These are phyloP conservation scores for Ranitomeya imitator DNA, from an alignment of 2,113 vertebrate species.

Conservation along the genomic window DNA sequence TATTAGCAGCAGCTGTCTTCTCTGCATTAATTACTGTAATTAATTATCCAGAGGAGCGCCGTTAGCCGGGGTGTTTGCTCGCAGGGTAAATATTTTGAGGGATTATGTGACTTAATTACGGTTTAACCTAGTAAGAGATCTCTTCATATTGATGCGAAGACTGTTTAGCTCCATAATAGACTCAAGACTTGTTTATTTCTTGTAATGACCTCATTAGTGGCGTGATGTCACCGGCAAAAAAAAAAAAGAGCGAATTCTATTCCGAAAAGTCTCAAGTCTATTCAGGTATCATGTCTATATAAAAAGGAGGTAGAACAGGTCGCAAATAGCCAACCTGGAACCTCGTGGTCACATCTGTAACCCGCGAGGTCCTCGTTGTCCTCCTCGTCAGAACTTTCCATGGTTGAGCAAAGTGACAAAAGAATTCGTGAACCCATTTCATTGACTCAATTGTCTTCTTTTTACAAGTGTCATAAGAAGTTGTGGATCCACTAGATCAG, in stretches of 20 bases:
- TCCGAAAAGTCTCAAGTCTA: not conserved
- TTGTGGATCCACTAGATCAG: too few relatives aligned
- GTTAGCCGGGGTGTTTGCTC: conserved; percentile 37
- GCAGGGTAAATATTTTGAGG: conserved; percentile 56
- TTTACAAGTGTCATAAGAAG: too few relatives aligned
- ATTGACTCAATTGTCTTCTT: not conserved
- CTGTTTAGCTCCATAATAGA: conserved; percentile 3
- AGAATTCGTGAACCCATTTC: not conserved
- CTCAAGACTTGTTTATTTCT: conserved; percentile 12
- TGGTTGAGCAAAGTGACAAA: not conserved
- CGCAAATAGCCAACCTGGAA: not conserved
- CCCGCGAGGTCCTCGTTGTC: too few relatives aligned
- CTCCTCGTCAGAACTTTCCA: not conserved
- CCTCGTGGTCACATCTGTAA: not conserved
- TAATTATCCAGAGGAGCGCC: conserved; percentile 51
- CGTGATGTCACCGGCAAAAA: not conserved
- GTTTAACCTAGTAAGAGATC: conserved; percentile 46
- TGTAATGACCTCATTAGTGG: conserved; percentile 35
- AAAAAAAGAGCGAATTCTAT: not conserved
- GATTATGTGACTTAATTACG: conserved; percentile 56
- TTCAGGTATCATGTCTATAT: too few relatives aligned
- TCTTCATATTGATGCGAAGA: conserved; percentile 10
- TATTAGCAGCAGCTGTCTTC: conserved; percentile 47
- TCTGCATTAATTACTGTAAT: conserved; percentile 50
- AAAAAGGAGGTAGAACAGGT: too few relatives aligned